A percentile compares a stretch with the other conserved stretches of the same genome.
These are phyloP conservation scores for Holotrichia oblita DNA, from an alignment of 1,140 invertebrate species.

Conservation along the genomic window DNA sequence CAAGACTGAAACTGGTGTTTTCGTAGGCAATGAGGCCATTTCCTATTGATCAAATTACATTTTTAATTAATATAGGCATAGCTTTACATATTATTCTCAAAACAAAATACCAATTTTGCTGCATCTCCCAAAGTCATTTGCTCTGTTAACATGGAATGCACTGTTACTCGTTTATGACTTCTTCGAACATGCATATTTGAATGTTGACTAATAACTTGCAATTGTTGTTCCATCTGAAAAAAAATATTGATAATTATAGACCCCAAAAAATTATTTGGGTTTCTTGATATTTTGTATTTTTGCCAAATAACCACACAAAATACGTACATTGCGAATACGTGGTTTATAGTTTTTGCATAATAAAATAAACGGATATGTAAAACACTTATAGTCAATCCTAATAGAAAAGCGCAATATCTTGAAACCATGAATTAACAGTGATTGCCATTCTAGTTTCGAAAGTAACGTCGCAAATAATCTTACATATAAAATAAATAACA, in stretches of 20 bases:
- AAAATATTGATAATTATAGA: not conserved
- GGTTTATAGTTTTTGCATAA: conserved; percentile 36
- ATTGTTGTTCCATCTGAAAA: conserved; percentile 9
- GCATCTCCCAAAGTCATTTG: conserved; percentile 65
- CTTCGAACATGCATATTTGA: conserved; percentile 44
- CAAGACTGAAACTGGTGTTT: conserved; percentile 93
- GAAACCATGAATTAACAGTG: conserved; percentile 10
- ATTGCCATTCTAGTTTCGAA: conserved; percentile 23
- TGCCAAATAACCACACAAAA: not conserved
- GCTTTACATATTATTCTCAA: conserved; percentile 18
- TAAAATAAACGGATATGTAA: conserved; percentile 37
- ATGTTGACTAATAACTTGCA: not conserved
- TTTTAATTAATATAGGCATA: not conserved
- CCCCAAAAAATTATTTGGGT: not conserved
- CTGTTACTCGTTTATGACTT: conserved; percentile 45
- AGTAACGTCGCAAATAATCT: conserved; percentile 5
- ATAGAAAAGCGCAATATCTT: conserved; percentile 30
- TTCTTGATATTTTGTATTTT: not conserved
- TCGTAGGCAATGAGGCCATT: conserved; percentile 75
- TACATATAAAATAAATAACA: conserved; percentile 16
- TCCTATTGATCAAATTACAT: conserved; percentile 62
- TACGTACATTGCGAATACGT: conserved; percentile 20
- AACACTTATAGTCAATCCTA: conserved; percentile 35
- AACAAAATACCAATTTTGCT: conserved; percentile 59
- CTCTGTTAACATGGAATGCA: conserved; percentile 58